Base-by-base conservation (phyloP, 1,140 invertebrate genomes). In the Epicauta chinensis region DNA sequence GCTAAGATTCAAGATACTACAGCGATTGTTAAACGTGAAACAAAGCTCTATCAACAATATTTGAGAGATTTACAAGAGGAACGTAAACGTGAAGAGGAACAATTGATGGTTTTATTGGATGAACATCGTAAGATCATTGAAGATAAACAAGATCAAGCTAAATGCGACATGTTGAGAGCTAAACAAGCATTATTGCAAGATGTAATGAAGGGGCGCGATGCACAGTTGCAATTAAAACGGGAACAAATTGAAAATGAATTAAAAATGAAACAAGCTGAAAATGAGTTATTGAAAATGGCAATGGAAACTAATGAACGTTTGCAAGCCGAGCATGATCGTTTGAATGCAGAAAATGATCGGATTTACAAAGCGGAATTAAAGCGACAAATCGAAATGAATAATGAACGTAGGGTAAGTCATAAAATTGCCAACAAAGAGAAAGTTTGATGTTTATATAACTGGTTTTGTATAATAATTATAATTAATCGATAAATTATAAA, bases 371-470 rank as follows among this genome's bases (percentile, higher is more conserved):
- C 61, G 7, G 67, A 70, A 49, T 39, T 70, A 11, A 38, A 51
- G 6, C 60, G 60, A 44, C 68, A 70, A 50, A 68, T 70, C 40
- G 63, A 68, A 40, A 63, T 67, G 40, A 67, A 63, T 36, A 65
- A 59, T 38, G 6, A 54, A 29, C 31, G 66, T 14, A 59, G 61
- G 56, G 68, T 70, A 56, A 56, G 49, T 38, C 12, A 49, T 2
- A 13, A 48, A 42, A 34, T 10, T n/a, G 12, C 2, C 9, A n/a
- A 23, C 7, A 3, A 7, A 3, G 23, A 5, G 23, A 23, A n/a
- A 15, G n/a, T 7, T 46, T 9, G 14, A n/a, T 23, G 23, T 23
- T 23, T 23, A 23, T 23, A 23, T 23, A 23, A 23, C 16, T 31
- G 3, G n/a, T 17, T 29, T 13, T 9, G 7, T 12, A 31, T 34